A percentile compares a stretch with the other conserved stretches of the same genome.
phyloP scores from a whole-genome alignment of 2,113 vertebrate genomes.

The Turdus rufiventris region DNA sequence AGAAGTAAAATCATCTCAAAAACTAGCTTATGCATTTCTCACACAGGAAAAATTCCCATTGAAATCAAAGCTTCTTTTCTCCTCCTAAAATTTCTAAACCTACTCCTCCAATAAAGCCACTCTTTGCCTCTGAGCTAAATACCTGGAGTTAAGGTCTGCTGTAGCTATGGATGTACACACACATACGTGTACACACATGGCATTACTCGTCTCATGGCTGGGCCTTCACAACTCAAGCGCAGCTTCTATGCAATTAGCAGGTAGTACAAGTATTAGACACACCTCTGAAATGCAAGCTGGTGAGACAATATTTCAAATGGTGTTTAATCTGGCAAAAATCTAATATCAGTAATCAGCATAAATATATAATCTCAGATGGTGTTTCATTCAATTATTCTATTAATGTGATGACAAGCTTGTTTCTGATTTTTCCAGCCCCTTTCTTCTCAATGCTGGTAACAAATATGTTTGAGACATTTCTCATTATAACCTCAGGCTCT shows the following conservation, averaged over 20 bases:
- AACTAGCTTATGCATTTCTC: neutral
- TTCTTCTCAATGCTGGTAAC: neutral
- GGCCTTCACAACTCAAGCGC: neutral
- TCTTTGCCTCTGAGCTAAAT: neutral
- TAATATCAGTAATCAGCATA: neutral
- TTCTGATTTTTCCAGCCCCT: constrained; percentile 2
- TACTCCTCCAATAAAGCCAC: neutral
- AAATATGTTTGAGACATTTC: neutral
- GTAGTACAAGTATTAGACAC: neutral
- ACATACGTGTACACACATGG: neutral
- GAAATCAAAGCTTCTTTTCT: neutral
- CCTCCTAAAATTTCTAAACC: neutral
- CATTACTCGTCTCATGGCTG: neutral
- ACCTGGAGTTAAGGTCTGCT: neutral
- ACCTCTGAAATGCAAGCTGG: neutral
- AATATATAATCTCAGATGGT: neutral
- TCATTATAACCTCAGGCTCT: neutral
- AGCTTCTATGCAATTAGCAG: neutral
- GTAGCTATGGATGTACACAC: neutral
- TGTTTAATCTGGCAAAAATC: neutral
- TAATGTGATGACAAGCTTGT: neutral
- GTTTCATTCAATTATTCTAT: neutral
- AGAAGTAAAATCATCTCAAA: neutral
- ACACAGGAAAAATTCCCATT: neutral
- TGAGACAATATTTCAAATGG: neutral